Evolutionary conservation across 2,888 invertebrate genomes (phyloP), one percentile per base, ranked within the genome.

Genomic region (Sphaerophoria rueppellii): DNA sequence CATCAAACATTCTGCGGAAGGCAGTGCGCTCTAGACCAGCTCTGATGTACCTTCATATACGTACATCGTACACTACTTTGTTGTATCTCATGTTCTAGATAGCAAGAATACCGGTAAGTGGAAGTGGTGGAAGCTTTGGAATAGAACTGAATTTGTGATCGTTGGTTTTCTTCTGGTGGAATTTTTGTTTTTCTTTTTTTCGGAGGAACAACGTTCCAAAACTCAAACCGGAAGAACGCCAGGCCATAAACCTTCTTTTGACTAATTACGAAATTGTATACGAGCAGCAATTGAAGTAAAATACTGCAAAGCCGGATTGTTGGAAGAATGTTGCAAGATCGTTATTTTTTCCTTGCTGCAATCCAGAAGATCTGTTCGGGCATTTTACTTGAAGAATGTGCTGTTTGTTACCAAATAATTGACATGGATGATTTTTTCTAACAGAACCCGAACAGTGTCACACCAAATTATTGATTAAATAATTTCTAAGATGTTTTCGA

Each of bases 191-290:
- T 40, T 40, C 12, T 43, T 43, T 43, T n/a, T 43, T 75, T 46
- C 57, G 67, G 75, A 72, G 48, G 70, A 67, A 74, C 40, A 54
- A 67, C 37, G 71, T 48, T 72, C 16, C 61, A 58, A 2, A 72
- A 50, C 58, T 55, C 34, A 65, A 85, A 85, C 81, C 85, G 85
- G 85, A 85, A 85, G 81, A 85, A 48, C 63, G 81, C 61, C 63
- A 69, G 76, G 85, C 76, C 37, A 85, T 85, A 85, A 85, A 85
- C 81, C 85, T 85, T 85, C 77, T 85, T 81, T 81, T 81, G 81
- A 76, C 85, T 85, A 85, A 85, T 85, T 85, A 73, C 81, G 81
- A 85, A 73, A 85, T 43, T 11, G 24, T 24, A 61, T 35, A 48
- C 35, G 12, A 12, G 43, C 46, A 46, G 52, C 58, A n/a, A 72